Evolutionary conservation across 2,797 vertebrate genomes (phyloP).

Genomic region (Anableps anableps): DNA sequence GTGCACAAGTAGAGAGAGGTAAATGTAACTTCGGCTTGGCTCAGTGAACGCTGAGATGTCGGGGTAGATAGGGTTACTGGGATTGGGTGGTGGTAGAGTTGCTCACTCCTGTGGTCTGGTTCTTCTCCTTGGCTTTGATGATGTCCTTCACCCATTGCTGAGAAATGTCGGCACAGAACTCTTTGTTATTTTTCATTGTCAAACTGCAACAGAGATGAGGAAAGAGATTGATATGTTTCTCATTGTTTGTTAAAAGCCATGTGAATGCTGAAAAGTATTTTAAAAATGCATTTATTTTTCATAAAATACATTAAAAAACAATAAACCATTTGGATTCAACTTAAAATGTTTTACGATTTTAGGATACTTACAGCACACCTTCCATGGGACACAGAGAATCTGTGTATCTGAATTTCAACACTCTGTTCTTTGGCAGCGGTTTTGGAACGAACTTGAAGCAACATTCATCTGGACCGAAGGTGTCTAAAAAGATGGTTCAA

Average conservation of each 20-base stretch:
- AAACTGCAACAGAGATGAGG: constrained; percentile 50
- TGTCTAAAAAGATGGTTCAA: background rate
- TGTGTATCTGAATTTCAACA: constrained; percentile 13
- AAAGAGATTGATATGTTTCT: background rate
- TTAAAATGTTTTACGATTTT: background rate
- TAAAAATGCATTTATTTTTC: background rate
- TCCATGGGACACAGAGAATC: background rate
- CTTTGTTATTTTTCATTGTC: accelerated
- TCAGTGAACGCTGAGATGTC: background rate
- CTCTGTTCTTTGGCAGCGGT: accelerated
- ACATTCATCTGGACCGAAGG: constrained; percentile 25
- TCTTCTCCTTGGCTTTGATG: background rate
- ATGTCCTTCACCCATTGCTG: constrained; percentile 25
- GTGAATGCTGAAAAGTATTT: background rate
- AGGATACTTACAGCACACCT: constrained; percentile 55
- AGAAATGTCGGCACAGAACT: constrained; percentile 1
- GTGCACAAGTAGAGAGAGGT: background rate
- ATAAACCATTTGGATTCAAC: background rate
- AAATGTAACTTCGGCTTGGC: background rate
- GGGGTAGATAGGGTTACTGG: background rate
- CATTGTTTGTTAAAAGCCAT: background rate
- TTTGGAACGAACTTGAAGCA: accelerated
- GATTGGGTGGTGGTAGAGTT: accelerated
- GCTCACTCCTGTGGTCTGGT: too few species aligned
- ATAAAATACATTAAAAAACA: background rate